Percentiles rank a stretch among this genome's conserved stretches.
Conservation (phyloP, 2,888 invertebrate species). For the Toxonevra muliebris region DNA sequence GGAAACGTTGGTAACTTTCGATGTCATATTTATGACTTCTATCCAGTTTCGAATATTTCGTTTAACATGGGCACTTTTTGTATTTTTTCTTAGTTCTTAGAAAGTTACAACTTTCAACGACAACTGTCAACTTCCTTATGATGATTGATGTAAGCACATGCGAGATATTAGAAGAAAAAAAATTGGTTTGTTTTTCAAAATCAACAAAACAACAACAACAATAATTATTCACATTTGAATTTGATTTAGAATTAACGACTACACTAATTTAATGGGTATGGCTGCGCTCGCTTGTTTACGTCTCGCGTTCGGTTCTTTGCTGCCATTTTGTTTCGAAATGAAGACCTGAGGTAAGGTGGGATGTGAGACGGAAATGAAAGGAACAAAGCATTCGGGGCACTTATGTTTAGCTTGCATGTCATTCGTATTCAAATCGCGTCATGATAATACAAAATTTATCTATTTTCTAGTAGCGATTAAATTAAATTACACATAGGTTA, state of each 20-base stretch:
- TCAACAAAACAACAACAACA: constrained; percentile 23
- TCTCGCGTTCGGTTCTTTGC: background rate
- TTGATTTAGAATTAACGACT: constrained; percentile 41
- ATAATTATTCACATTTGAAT: constrained; percentile 49
- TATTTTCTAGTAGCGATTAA: constrained; percentile 32
- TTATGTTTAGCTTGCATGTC: background rate
- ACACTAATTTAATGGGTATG: constrained; percentile 14
- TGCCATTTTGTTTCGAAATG: constrained; percentile 1
- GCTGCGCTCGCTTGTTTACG: background rate
- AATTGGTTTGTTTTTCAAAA: constrained; percentile 17
- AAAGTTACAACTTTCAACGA: too few species aligned
- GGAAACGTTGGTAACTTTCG: constrained; percentile 53
- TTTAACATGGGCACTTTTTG: too few species aligned
- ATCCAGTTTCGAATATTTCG: too few species aligned
- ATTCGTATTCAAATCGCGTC: background rate
- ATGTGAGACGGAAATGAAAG: background rate
- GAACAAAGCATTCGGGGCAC: background rate
- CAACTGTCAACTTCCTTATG: too few species aligned
- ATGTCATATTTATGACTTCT: constrained; percentile 44
- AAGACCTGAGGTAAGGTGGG: background rate
- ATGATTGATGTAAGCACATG: too few species aligned
- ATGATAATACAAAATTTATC: constrained; percentile 27
- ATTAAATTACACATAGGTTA: constrained; percentile 30
- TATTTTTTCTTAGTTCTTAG: too few species aligned
- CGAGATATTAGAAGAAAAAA: background rate